A percentile compares a stretch with the other conserved stretches of the same genome.
Conservation (phyloP, 2,888 invertebrate genomes). For the Drosophila anomalata region DNA sequence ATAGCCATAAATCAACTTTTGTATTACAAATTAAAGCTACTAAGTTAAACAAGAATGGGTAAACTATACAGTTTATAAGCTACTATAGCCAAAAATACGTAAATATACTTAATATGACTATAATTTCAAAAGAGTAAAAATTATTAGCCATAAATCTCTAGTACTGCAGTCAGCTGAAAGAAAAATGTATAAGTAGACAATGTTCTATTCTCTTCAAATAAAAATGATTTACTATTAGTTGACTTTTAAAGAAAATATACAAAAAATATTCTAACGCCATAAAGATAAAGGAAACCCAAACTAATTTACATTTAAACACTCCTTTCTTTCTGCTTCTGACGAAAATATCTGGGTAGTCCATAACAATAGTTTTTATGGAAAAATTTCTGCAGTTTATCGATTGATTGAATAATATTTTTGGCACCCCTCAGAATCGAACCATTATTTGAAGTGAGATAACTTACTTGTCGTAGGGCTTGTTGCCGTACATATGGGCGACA, state of each 20-base stretch:
- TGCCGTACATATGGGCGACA: constrained; percentile 97
- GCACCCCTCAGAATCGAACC: constrained; percentile 2
- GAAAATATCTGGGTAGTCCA: neutral
- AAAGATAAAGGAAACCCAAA: neutral
- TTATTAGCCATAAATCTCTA: neutral
- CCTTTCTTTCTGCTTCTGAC: neutral
- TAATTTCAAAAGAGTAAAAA: neutral
- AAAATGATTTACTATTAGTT: neutral
- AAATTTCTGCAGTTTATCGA: neutral
- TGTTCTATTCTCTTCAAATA: neutral
- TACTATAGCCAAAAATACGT: neutral
- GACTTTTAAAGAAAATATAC: neutral
- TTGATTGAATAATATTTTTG: neutral
- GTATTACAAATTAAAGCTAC: neutral
- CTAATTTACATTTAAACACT: neutral
- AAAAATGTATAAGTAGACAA: neutral
- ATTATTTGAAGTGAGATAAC: constrained; percentile 45
- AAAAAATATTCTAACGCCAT: neutral
- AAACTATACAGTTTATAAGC: neutral
- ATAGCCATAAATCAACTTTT: too few relatives aligned
- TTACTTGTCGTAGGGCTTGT: constrained; percentile 94
- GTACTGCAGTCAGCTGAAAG: neutral
- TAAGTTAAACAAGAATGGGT: neutral
- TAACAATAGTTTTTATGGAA: neutral
- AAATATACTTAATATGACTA: neutral